phyloP scores from a whole-genome alignment of 1,140 invertebrate species.

The Antheraea mylitta region DNA sequence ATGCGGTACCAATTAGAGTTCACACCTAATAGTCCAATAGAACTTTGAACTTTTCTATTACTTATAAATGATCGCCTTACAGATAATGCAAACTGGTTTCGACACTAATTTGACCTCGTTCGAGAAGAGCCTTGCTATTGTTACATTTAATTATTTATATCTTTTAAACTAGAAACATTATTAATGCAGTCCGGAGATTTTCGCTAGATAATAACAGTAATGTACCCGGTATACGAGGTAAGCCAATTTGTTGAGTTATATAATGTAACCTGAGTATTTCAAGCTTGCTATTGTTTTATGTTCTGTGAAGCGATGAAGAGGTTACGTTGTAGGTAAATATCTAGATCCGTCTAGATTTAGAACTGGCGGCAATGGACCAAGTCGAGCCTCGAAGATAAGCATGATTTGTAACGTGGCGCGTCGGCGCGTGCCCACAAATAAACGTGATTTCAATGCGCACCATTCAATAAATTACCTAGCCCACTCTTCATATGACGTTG shows the following conservation, averaged over 20 bases:
- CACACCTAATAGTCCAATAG: constrained; percentile 70
- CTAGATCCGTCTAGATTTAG: constrained; percentile 62
- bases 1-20: constrained; percentile 72
- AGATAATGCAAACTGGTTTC: constrained; percentile 64
- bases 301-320: constrained; percentile 23
- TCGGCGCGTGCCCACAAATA: constrained; percentile 73
- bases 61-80: constrained; percentile 60
- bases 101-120: constrained; percentile 67
- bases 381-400: constrained; percentile 64
- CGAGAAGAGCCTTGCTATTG: constrained; percentile 58
- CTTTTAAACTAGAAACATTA: constrained; percentile 38
- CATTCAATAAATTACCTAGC: constrained; percentile 76
- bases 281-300: constrained; percentile 10
- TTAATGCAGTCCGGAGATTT: constrained; percentile 33
- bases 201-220: constrained; percentile 26
- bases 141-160: constrained; percentile 59
- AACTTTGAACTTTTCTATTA: constrained; percentile 75
- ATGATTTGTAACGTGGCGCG: constrained; percentile 72
- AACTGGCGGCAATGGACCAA: constrained; percentile 60
- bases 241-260: constrained; percentile 17
- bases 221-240: constrained; percentile 15
- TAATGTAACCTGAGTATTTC: constrained; percentile 6
- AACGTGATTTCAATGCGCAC: constrained; percentile 73
- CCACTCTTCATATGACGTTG: constrained; percentile 73
- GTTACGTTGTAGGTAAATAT: constrained; percentile 39